These are phyloP conservation scores for Remorina albescens DNA, from an alignment of 2,797 vertebrate species.

Conservation along the genomic window DNA sequence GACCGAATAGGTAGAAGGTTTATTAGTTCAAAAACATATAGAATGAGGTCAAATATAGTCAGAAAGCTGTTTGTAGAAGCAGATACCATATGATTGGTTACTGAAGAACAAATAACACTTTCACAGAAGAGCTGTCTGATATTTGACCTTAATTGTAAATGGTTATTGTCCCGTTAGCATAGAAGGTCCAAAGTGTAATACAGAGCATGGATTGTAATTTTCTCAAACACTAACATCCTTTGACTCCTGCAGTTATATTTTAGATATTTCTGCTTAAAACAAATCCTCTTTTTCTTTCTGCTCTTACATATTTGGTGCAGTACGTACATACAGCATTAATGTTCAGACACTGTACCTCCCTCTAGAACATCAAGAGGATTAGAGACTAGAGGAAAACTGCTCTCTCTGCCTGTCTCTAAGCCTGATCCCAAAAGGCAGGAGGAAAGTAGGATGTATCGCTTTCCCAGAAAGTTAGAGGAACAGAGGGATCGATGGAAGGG, in stretches of 20 bases:
- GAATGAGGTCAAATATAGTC: conserved; percentile 7
- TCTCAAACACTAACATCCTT: not conserved
- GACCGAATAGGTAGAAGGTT: conserved; percentile 2
- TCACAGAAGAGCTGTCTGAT: conserved; percentile 17
- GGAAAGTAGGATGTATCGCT: conserved; percentile 55
- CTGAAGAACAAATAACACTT: conserved; percentile 6
- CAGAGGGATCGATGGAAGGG: not conserved
- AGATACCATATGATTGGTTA: not conserved
- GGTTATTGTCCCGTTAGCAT: not conserved
- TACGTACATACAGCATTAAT: conserved; percentile 31
- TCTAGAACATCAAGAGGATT: conserved; percentile 74
- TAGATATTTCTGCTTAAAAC: conserved; percentile 10
- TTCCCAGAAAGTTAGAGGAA: conserved; percentile 27
- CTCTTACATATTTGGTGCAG: conserved; percentile 22
- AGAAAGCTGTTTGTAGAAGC: conserved; percentile 22
- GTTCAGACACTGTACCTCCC: conserved; percentile 37
- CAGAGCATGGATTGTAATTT: conserved; percentile 2
- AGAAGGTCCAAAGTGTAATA: not conserved
- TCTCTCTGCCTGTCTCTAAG: conserved; percentile 49
- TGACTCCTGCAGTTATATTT: not conserved
- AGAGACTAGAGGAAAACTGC: conserved; percentile 59
- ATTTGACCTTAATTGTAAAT: conserved; percentile 24
- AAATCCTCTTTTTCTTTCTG: not conserved
- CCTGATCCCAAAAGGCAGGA: conserved; percentile 58
- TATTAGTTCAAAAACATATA: conserved; percentile 11